Conservation (phyloP, 37 sponge, comb jelly and placozoan genomes). For the Bolinopsis microptera region DNA sequence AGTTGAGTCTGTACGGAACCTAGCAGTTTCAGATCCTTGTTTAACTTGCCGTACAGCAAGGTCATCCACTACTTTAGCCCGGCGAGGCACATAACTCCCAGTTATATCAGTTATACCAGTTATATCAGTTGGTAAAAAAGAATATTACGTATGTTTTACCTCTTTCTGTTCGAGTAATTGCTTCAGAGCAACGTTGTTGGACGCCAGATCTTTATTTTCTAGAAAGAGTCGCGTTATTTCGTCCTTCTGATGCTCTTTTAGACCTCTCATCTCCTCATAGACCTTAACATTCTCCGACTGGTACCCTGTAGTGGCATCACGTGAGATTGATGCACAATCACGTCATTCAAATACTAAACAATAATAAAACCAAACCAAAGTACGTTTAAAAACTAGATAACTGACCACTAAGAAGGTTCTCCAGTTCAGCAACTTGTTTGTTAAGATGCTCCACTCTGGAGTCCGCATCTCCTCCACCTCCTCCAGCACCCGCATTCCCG, state of each 20-base stretch:
- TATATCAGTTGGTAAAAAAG: too few species aligned
- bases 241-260: constrained; percentile 18
- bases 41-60: too few species aligned
- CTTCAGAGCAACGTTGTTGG: constrained; percentile 32
- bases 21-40: too few species aligned
- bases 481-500: background rate
- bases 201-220: constrained; percentile 17
- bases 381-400: background rate
- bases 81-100: too few species aligned
- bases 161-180: constrained; percentile 49
- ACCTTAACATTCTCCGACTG: constrained; percentile 51
- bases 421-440: constrained; percentile 1
- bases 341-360: too few species aligned
- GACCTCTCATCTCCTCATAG: background rate
- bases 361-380: too few species aligned
- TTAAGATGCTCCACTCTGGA: constrained; percentile 16
- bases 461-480: constrained; percentile 1
- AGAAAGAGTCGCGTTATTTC: constrained; percentile 1
- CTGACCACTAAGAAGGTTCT: constrained; percentile 28
- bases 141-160: too few species aligned
- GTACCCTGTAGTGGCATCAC: background rate
- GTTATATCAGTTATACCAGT: too few species aligned
- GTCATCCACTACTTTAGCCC: too few species aligned
- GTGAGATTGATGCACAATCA: too few species aligned
- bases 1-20: too few species aligned